Conservation (phyloP, 2,113 vertebrate genomes). For the Litocranius walleri region DNA sequence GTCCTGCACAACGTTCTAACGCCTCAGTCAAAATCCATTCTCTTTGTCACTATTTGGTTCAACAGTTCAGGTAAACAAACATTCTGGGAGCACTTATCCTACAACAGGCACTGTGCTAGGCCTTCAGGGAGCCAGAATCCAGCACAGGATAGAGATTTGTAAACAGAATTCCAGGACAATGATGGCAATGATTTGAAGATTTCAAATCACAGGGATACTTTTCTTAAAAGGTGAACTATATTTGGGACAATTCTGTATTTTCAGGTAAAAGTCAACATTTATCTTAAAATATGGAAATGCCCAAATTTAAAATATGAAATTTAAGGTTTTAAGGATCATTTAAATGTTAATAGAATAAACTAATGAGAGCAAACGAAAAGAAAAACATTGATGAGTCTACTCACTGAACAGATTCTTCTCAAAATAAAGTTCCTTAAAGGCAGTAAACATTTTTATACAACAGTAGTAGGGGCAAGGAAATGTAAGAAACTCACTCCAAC, state of each 20-base stretch:
- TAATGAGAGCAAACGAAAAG: neutral
- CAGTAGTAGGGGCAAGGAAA: neutral
- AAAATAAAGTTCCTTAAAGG: conserved; percentile 17
- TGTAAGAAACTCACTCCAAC: neutral
- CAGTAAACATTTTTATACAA: neutral
- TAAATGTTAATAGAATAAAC: neutral
- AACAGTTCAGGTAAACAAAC: neutral
- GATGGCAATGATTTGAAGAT: neutral
- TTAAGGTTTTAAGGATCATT: conserved; percentile 1
- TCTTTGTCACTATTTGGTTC: neutral
- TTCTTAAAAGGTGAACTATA: neutral
- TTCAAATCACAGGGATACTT: neutral
- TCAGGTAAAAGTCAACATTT: neutral
- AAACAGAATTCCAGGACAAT: neutral
- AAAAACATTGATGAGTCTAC: neutral
- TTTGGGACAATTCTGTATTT: neutral
- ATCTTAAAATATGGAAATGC: neutral
- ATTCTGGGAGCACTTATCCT: neutral
- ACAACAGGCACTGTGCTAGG: neutral
- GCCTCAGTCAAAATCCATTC: neutral
- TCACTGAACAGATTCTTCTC: neutral
- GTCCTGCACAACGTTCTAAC: neutral
- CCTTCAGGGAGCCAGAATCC: neutral
- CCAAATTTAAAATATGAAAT: conserved; percentile 9
- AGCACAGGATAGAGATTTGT: neutral